Base-by-base conservation (phyloP, 2,888 invertebrate genomes). In the Cremastinae sp. region DNA sequence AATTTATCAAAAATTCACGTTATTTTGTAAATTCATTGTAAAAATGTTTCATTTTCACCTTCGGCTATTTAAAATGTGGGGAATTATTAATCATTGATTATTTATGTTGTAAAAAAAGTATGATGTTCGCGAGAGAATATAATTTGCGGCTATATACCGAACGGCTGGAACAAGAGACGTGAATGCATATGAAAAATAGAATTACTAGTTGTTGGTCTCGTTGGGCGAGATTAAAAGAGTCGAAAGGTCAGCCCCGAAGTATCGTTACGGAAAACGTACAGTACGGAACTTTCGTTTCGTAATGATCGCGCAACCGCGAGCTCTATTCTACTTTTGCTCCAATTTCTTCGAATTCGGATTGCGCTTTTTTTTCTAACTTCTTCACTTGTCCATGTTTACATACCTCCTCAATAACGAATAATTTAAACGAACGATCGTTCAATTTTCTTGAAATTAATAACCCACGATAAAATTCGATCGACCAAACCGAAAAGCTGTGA, bases 261-360 rank as follows among this genome's bases (percentile, higher is more conserved):
- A 64, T 59, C 64, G 68, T 75, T 66, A 77, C 80, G 79, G 79
- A 80, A 76, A 76, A 74, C 77, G 71, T 74, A 71, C n/a, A n/a
- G n/a, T 79, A 78, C 28, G 28, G 80, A 68, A 78, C 83, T 80
- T 83, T 81, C 80, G 77, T 85, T 86, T 85, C 83, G 80, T 83
- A 84, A 86, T 80, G 5, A 28, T 28, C 66, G 75, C 79, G 61
- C 59, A 53, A 55, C 45, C 61, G 41, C 66, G 62, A 28, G 35
- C 43, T 45, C 37, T 45, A 55, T 53, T 37, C 45, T 41, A 49
- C 51, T 64, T 37, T 55, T 41, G 47, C 28, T 39, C 18, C 1
- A 7, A 14, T 14, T 14, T 47, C 1, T 47, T 1, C 47, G 8
- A 14, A 47, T 47, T 35, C n/a, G 55, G 56, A 62, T 39, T 39